Evolutionary conservation across 2,888 invertebrate genomes (phyloP).

Genomic region (Euzetes globulus): DNA sequence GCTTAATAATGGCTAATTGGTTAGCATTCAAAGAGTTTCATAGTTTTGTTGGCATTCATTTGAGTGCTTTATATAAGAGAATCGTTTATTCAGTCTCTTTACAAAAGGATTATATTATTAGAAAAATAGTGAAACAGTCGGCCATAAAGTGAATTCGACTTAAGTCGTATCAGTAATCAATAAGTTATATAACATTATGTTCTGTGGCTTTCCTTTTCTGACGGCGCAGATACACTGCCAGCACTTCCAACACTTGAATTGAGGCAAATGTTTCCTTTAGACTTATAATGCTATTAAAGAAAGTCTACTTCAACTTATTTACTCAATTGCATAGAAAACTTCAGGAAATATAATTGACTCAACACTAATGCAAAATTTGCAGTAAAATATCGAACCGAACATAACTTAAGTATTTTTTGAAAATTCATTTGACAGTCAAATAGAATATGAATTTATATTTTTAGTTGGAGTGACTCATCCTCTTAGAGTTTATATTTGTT

Average conservation of each 20-base stretch:
- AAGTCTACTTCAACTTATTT: not conserved
- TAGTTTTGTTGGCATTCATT: too few species aligned
- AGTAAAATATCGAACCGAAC: too few species aligned
- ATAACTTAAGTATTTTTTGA: not conserved
- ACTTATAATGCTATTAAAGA: constrained; percentile 9
- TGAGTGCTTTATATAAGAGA: too few species aligned
- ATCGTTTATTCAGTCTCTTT: too few species aligned
- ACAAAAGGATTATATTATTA: not conserved
- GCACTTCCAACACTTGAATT: not conserved
- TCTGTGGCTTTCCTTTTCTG: not conserved
- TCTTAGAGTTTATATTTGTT: not conserved
- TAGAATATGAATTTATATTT: not conserved
- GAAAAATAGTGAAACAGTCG: not conserved
- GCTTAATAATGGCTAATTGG: not conserved
- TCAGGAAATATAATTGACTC: not conserved
- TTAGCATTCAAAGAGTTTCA: not conserved
- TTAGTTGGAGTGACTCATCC: not conserved
- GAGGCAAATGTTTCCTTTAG: constrained; percentile 4
- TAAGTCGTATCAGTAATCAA: not conserved
- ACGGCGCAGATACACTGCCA: not conserved
- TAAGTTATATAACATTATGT: not conserved
- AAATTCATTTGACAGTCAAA: not conserved
- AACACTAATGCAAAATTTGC: not conserved
- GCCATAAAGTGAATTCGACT: not conserved
- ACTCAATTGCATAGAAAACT: not conserved